These are phyloP conservation scores for Gastrophysa polygoni DNA, from an alignment of 2,888 invertebrate species.

Conservation along the genomic window DNA sequence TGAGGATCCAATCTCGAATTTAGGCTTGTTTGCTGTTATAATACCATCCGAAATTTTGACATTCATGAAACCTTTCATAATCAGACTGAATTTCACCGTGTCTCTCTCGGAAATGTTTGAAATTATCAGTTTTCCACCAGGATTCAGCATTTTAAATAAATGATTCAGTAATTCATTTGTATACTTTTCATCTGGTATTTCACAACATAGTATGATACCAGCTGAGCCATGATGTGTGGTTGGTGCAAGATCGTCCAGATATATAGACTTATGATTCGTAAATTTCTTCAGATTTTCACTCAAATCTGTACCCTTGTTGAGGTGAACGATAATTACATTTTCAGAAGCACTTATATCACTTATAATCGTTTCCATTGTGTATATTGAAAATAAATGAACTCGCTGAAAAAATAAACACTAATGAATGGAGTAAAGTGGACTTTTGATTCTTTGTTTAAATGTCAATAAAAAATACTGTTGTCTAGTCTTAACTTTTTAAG, in stretches of 20 bases:
- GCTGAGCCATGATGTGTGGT: constrained; percentile 14
- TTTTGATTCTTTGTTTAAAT: too few species aligned
- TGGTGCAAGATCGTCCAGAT: background rate
- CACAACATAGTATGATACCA: constrained; percentile 18
- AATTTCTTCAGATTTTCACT: background rate
- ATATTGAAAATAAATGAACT: too few species aligned
- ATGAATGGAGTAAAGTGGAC: too few species aligned
- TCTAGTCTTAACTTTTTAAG: too few species aligned
- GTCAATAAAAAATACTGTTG: too few species aligned
- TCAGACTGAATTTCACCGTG: constrained; percentile 48
- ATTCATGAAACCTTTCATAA: constrained; percentile 52
- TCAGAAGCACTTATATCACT: background rate
- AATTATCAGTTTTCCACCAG: constrained; percentile 44
- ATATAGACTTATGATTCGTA: background rate
- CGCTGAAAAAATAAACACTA: too few species aligned
- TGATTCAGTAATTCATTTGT: background rate
- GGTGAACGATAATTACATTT: background rate
- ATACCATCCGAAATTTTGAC: constrained; percentile 39
- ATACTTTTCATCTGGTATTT: constrained; percentile 5
- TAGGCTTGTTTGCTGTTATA: constrained; percentile 66
- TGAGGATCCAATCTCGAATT: constrained; percentile 73
- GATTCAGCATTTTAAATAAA: constrained; percentile 38
- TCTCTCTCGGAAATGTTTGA: constrained; percentile 31
- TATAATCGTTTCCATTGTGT: constrained; percentile 2
- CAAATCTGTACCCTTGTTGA: background rate